A percentile compares a stretch with the other conserved stretches of the same genome.
These are phyloP conservation scores for Gymnosoma rotundatum DNA, from an alignment of 2,888 invertebrate species.

Conservation along the genomic window DNA sequence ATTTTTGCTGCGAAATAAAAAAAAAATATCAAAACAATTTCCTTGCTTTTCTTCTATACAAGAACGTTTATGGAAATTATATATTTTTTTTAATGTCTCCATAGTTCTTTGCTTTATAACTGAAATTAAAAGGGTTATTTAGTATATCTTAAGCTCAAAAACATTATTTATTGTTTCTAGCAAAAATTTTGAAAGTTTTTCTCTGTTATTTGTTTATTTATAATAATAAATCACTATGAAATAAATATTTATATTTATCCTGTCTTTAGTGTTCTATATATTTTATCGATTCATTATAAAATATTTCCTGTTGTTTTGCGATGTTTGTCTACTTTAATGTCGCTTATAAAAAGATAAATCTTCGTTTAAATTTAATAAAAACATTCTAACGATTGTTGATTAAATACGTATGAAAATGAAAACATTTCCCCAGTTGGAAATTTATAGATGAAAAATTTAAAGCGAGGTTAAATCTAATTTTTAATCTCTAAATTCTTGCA, in stretches of 20 bases:
- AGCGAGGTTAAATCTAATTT: no score
- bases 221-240: slow-evolving; percentile 9
- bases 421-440: neutral
- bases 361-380: slow-evolving; percentile 18
- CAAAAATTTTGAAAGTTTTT: neutral
- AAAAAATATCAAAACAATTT: no score
- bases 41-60: no score
- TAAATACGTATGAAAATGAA: neutral
- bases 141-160: no score
- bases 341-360: slow-evolving; percentile 46
- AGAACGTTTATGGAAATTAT: no score
- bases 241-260: slow-evolving; percentile 13
- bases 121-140: no score
- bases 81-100: no score
- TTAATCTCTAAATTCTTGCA: no score
- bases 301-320: slow-evolving; percentile 31
- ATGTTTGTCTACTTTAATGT: slow-evolving; percentile 14
- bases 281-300: neutral
- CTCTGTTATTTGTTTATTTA: neutral
- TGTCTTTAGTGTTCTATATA: neutral
- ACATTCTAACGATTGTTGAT: slow-evolving; percentile 43
- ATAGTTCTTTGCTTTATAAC: no score
- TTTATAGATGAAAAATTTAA: no score
- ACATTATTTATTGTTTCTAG: no score
- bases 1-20: no score